Evolutionary conservation across 2,888 invertebrate species (phyloP), one percentile per base, ranked within the genome.

Genomic region (Rambutsinella grinnellia): DNA sequence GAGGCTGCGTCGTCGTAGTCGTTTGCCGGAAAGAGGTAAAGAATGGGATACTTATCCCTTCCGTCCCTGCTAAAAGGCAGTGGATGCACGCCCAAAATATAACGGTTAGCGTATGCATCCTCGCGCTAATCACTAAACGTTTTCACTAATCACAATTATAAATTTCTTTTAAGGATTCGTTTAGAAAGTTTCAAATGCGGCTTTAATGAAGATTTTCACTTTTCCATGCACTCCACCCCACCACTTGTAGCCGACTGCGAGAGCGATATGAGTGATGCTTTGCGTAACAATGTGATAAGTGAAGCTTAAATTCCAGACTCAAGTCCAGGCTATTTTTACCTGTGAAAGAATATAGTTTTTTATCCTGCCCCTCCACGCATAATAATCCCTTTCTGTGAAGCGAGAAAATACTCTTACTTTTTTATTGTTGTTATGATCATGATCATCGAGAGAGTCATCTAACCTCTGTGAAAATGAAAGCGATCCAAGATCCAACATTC

Each of bases 391-490:
- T 60, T 60, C 61, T 47, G 47, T 61, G n/a, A n/a, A n/a, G n/a
- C n/a, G 5, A 36, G 13, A 36, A 36, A 36, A 36, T 36, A 36
- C 5, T 8, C 26, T 46, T 61, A 1, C 19, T 47, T 47, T 36
- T 61, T 61, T 61, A 27, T 36, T 36, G 8, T 60, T 3, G 44
- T 26, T 49, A 17, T 49, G 15, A 17, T 49, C 19, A 49, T 49
- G 15, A 5, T 49, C 19, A 17, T 49, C 19, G 3, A 49, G 49
- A 13, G 19, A 49, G 5, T 17, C n/a, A 8, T 49, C 19, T 8
- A 63, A 27, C 47, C 10, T 51, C 17, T 23, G 17, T 54, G 54
- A 51, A 61, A 70, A 70, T 53, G 69, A 70, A 70, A 70, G 69
- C 69, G 54, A 70, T 51, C 51, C 60, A 21, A 49, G n/a, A 13